Base-by-base conservation (phyloP, 2,888 invertebrate species). In the Mechanitis mazaeus region DNA sequence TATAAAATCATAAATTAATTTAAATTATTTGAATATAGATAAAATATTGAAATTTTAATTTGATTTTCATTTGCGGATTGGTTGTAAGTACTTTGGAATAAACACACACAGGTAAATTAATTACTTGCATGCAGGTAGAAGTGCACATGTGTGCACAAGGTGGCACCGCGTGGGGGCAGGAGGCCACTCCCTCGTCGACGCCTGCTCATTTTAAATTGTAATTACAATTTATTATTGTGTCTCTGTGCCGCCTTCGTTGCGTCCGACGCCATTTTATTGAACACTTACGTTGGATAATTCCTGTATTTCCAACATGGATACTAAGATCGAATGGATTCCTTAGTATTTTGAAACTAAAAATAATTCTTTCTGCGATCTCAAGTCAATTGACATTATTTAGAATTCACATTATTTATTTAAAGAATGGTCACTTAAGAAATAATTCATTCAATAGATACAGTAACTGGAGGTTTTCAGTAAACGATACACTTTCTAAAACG, bases 191-290 rank as follows among this genome's bases (percentile, higher is more conserved):
- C 86, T 72, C 85, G 79, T 77, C 81, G 83, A 81, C 88, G 88
- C 89, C 89, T 84, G 89, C 88, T 90, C 88, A 90, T 90, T 90
- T 90, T 87, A 90, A 90, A 89, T 88, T 89, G 90, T 90, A 90
- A 90, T 90, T 88, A 88, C 88, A 86, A 88, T 89, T 87, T 88
- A 90, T 90, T 90, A 87, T 88, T 89, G 89, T 78, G 76, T 89
- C 88, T 89, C 86, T 88, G 85, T 83, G 85, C 86, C 87, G 88
- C 88, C 88, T 88, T 87, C 87, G 77, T 75, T 79, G 78, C 72
- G 75, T 72, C 76, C 77, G 86, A 76, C 86, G 89, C 89, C 89
- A 89, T 90, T 86, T 87, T 88, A 87, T 85, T 83, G 86, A 85
- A 79, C 72, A 61, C 66, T 69, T 70, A 67, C 63, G 69, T 64